Base-by-base conservation (phyloP, 2,888 invertebrate genomes). In the Ichneumoninae sp. region DNA sequence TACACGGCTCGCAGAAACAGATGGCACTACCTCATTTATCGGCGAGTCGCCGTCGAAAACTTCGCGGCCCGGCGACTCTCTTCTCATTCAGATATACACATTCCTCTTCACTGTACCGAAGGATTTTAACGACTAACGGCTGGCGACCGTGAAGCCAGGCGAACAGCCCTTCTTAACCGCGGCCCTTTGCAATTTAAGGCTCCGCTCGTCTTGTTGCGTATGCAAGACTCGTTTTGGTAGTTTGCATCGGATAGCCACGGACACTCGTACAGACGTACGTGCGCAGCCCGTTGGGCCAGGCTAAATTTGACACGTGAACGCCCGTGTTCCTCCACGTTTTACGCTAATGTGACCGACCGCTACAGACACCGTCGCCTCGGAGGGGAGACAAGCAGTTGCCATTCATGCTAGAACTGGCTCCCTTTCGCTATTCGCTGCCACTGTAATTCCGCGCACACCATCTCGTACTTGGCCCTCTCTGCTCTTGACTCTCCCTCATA, bases 281-380 rank as follows among this genome's bases (percentile, higher is more conserved):
- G 57, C 70, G 57, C 70, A 75, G 22, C 19, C 50, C 13, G 36
- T 30, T 50, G 72, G 60, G 26, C 62, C 50, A 8, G 33, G 33
- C 62, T 52, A 50, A 82, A 82, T 85, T 79, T 76, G 68, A 85
- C 82, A 82, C 62, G 75, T 85, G 74, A 76, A 85, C 74, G 76
- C 82, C 72, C 62, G 65, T 66, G 72, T 68, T 74, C 40, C 47
- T 74, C 44, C 80, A 78, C 80, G 80, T 80, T 82, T 78, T 80
- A 80, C 80, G 80, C 83, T 80, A 78, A 85, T 85, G 85, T 66
- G 68, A 80, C 68, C 68, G 66, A 60, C 74, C 66, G 36, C 57
- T 54, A 71, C 66, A 44, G 79, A 52, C 50, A 80, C 66, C 40
- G 57, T 40, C 72, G 30, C 47, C 74, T 10, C 40, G 40, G 74